Conservation (phyloP, 2,888 invertebrate genomes). For the Coelogynopora nodosa region DNA sequence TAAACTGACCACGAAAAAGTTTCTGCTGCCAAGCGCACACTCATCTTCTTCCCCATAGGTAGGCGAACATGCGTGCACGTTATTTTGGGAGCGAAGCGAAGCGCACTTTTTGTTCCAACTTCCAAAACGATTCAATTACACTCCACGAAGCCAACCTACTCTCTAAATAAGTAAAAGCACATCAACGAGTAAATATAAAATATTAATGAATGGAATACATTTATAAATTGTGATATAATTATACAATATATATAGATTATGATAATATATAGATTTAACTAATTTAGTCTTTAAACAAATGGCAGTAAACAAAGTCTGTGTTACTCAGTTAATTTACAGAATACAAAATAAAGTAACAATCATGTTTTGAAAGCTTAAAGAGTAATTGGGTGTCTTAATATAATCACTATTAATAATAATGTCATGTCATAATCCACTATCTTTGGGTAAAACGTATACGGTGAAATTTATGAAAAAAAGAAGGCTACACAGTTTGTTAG, state of each 20-base stretch:
- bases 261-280: background rate
- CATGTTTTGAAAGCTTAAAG: background rate
- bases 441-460: too few relatives aligned
- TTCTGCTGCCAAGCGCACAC: slow-evolving; percentile 20
- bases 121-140: background rate
- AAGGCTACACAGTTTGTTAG: too few relatives aligned
- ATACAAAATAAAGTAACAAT: background rate
- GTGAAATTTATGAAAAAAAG: too few relatives aligned
- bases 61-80: background rate
- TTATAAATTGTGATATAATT: background rate
- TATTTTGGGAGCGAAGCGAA: background rate
- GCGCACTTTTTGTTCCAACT: background rate
- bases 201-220: background rate
- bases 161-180: background rate
- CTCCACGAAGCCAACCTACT: background rate
- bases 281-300: background rate
- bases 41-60: slow-evolving; percentile 1
- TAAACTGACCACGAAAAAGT: background rate
- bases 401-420: too few relatives aligned
- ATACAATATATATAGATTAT: too few relatives aligned
- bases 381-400: background rate
- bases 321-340: background rate
- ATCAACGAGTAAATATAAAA: background rate
- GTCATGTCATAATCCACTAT: too few relatives aligned
- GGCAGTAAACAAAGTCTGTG: background rate